Base-by-base conservation (phyloP, 2,797 vertebrate species). In the Tenualosa thibaudeaui region DNA sequence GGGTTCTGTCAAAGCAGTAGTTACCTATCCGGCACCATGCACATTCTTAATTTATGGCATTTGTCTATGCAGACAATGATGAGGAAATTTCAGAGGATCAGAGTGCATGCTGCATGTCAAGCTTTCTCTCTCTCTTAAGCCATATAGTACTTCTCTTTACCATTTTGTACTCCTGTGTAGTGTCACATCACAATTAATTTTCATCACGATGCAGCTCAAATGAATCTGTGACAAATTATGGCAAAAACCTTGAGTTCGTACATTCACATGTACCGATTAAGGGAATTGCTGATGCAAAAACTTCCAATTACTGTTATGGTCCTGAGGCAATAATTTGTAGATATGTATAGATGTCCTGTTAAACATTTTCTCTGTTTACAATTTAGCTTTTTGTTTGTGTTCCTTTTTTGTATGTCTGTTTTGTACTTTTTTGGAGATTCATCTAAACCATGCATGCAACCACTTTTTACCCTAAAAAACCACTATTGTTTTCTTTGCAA, bases 241-340 rank as follows among this genome's bases (percentile, higher is more conserved):
- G 71, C 40, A 78, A 37, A 46, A 43, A 46, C 71, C 71, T 19
- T 78, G 71, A 78, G 71, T 7, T 78, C 15, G 71, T 78, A 78
- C 40, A 46, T 22, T 78, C 71, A 78, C 81, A 62, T 85, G 75
- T 71, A 81, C 68, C 43, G 51, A 0, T 85, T 81, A 81, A 50
- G 78, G 84, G 82, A 78, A 68, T 81, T 93, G 91, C 93, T 88
- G 88, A 94, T 94, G 93, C 93, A 93, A 94, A 96, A 54, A 93
- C 97, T 97, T 97, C 96, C 93, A 96, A 96, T 96, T 95, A 95
- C 96, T 96, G 96, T 94, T 94, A 96, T 97, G 37, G 94, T 96
- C 95, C 94, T 95, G 97, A 97, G 97, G 97, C 98, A 99, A 99
- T 99, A 98, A 98, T 97, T 96, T 98, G 97, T 98, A 97, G 91